Percentiles rank a stretch among this genome's conserved stretches.
Conservation (phyloP, 2,113 vertebrate species). For the Alexandromys fortis region DNA sequence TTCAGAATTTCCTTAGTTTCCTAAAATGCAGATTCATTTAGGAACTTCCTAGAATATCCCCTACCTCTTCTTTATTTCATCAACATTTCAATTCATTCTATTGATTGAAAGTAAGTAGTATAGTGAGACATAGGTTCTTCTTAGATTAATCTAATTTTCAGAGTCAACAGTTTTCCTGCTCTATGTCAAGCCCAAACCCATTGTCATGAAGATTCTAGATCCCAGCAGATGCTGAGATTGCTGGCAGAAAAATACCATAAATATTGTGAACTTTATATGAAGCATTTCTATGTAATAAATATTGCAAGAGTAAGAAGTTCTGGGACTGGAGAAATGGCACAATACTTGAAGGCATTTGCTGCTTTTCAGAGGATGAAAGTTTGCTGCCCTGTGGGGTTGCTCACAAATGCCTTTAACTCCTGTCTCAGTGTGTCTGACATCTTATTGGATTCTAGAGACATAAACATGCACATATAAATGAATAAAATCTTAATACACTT, state of each 20-base stretch:
- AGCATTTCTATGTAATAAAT: background rate
- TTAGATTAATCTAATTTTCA: background rate
- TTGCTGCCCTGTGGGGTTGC: background rate
- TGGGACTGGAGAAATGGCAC: background rate
- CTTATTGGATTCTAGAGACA: background rate
- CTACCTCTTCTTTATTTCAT: background rate
- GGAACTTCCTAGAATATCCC: background rate
- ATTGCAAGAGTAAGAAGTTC: background rate
- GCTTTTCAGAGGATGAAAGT: too few relatives aligned
- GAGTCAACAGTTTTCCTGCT: background rate
- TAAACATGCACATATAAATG: background rate
- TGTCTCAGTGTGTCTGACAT: background rate
- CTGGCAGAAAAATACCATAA: background rate
- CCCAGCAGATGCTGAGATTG: background rate
- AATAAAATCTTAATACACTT: background rate
- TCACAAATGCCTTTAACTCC: background rate
- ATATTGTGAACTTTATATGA: background rate
- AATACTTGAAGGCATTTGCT: background rate
- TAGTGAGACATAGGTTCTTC: background rate
- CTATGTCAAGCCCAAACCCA: background rate
- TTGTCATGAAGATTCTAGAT: background rate
- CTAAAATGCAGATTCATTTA: background rate
- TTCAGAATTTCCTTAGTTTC: background rate
- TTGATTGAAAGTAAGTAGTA: background rate
- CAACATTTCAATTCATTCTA: background rate